Percentiles rank a stretch among this genome's conserved stretches.
These are phyloP conservation scores for Hylomyscus alleni DNA, from an alignment of 2,797 vertebrate genomes.

Conservation along the genomic window DNA sequence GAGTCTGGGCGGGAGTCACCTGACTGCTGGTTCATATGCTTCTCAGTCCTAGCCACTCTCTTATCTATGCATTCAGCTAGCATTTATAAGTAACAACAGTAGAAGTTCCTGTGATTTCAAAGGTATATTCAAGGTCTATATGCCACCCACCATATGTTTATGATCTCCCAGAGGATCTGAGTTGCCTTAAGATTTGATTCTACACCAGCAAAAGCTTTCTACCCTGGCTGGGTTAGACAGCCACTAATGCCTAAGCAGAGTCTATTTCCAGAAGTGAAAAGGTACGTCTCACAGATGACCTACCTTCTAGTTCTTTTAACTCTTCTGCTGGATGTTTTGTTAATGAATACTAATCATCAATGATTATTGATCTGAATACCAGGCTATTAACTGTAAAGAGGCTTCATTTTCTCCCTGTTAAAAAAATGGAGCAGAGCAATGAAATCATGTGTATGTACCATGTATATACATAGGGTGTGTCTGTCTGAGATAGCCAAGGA, in stretches of 20 bases:
- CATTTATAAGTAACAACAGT: neutral
- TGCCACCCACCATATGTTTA: neutral
- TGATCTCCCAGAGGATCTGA: slow-evolving; percentile 25
- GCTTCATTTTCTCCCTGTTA: neutral
- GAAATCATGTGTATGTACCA: neutral
- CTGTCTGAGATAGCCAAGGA: neutral
- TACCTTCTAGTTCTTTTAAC: slow-evolving; percentile 4
- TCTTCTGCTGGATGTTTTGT: neutral
- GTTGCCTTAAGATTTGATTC: neutral
- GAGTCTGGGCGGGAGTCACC: neutral
- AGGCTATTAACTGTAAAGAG: neutral
- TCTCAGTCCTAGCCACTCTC: neutral
- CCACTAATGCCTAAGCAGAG: neutral
- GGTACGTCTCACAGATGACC: neutral
- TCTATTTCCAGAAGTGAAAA: slow-evolving; percentile 4
- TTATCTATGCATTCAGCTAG: neutral
- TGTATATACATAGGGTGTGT: neutral
- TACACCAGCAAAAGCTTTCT: neutral
- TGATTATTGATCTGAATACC: neutral
- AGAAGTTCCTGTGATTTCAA: neutral
- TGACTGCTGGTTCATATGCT: neutral
- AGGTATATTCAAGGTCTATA: neutral
- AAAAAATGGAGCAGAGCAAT: neutral
- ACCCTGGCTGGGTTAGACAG: neutral
- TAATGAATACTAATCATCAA: neutral